Evolutionary conservation across 2,797 vertebrate genomes (phyloP), one percentile per base, ranked within the genome.

Genomic region (Eupleurogrammus muticus): DNA sequence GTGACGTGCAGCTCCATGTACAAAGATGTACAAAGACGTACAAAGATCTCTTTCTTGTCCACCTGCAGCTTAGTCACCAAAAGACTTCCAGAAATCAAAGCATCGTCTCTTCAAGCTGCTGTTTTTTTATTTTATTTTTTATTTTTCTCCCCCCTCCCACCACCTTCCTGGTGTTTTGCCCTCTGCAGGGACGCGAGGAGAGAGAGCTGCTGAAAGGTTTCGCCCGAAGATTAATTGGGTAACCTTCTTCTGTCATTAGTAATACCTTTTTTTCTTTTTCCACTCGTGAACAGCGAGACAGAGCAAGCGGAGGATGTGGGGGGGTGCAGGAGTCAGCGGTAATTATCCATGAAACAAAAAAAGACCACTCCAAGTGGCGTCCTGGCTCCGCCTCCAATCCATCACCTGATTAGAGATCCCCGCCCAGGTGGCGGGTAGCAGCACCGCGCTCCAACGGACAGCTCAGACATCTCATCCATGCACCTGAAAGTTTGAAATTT

Each of bases 161-260:
- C n/a, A 70, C 55, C 65, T 61, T 72, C 77, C 56, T 54, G 58
- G 79, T 79, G 83, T 77, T 87, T 66, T 74, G 51, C 16, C 40
- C 81, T 90, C 79, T 80, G 76, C 80, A 66, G 87, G 86, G 82
- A 90, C 52, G 14, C 62, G 9, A 73, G 34, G 38, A 73, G 77
- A 81, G 80, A 79, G 51, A 72, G 53, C 83, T 85, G n/a, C 66
- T 88, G 85, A 93, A 95, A 95, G 93, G 92, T 94, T 94, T 93
- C 60, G 88, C 89, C 87, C 36, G 83, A 93, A 95, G 94, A 96
- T 94, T 91, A 94, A 96, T 94, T 89, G 87, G 59, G 83, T 93
- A 93, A 94, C 93, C 95, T 94, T 94, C 81, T 90, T 92, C 84
- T 93, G 92, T 94, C 92, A 92, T 95, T 94, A 94, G 93, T 88